These are phyloP conservation scores for Apodemia duryi DNA, from an alignment of 2,888 invertebrate species.

Conservation along the genomic window DNA sequence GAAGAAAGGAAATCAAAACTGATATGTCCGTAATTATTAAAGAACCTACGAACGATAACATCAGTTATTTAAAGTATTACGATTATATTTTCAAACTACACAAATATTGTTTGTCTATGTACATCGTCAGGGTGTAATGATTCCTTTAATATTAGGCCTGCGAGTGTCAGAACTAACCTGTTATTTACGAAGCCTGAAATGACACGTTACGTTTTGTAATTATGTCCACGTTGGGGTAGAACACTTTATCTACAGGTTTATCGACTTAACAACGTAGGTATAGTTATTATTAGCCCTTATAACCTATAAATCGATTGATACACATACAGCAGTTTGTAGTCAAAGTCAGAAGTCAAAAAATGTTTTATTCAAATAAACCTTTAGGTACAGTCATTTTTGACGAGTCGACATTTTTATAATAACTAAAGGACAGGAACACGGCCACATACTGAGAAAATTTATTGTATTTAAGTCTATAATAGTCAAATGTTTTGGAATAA, in stretches of 20 bases:
- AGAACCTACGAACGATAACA: no score
- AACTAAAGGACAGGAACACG: no score
- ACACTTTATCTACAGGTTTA: constrained; percentile 48
- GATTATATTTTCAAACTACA: not conserved
- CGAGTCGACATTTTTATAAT: no score
- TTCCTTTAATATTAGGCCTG: constrained; percentile 31
- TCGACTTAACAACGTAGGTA: constrained; percentile 41
- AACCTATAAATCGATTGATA: constrained; percentile 28
- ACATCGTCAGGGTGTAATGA: constrained; percentile 22
- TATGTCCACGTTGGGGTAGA: constrained; percentile 40
- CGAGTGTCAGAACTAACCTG: constrained; percentile 46
- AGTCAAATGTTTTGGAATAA: not conserved
- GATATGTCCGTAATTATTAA: no score
- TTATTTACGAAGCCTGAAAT: constrained; percentile 59
- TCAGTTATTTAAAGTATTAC: no score
- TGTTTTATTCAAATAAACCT: no score
- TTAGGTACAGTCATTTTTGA: no score
- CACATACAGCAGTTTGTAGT: not conserved
- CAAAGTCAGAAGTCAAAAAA: no score
- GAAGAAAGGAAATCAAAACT: no score
- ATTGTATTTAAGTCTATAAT: not conserved
- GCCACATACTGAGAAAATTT: no score
- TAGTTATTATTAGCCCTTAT: constrained; percentile 31
- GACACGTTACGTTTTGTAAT: constrained; percentile 60
- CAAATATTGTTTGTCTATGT: constrained; percentile 2